A percentile compares a stretch with the other conserved stretches of the same genome.
Evolutionary conservation across 2,888 invertebrate genomes (phyloP).

Genomic region (Craniophora ligustri): DNA sequence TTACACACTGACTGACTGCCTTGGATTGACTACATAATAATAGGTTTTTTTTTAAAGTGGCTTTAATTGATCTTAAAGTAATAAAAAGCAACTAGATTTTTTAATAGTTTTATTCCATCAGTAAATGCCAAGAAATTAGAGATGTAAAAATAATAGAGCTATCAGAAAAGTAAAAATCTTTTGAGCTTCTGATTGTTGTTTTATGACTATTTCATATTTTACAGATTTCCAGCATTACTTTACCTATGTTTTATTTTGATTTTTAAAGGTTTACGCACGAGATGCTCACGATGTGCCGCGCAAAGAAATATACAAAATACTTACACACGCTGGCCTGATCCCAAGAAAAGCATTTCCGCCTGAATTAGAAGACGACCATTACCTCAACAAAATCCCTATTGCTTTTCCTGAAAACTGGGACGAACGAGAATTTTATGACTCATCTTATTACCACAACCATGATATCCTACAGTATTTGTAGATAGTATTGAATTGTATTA

Average conservation of each 20-base stretch:
- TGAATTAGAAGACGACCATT: slow-evolving; percentile 8
- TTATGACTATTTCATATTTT: no score
- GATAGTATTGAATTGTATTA: background rate
- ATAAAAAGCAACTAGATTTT: no score
- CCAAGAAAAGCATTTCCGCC: slow-evolving; percentile 62
- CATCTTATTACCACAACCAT: slow-evolving; percentile 63
- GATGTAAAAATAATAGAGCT: no score
- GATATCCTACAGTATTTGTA: slow-evolving; percentile 76
- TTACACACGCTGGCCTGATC: slow-evolving; percentile 90
- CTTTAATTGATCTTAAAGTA: no score
- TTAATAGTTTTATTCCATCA: no score
- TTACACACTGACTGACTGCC: no score
- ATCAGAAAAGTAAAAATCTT: no score
- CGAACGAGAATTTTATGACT: slow-evolving; percentile 54
- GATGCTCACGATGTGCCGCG: slow-evolving; percentile 90
- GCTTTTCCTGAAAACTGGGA: slow-evolving; percentile 33
- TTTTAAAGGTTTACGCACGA: slow-evolving; percentile 86
- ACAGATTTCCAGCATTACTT: background rate
- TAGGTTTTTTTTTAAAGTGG: no score
- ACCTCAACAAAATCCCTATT: slow-evolving; percentile 40
- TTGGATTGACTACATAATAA: no score
- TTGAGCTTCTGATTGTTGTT: no score
- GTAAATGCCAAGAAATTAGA: no score
- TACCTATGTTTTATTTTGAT: slow-evolving; percentile 13
- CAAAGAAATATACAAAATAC: slow-evolving; percentile 89